Base-by-base conservation (phyloP, 2,888 invertebrate species). In the Papilio elwesi region DNA sequence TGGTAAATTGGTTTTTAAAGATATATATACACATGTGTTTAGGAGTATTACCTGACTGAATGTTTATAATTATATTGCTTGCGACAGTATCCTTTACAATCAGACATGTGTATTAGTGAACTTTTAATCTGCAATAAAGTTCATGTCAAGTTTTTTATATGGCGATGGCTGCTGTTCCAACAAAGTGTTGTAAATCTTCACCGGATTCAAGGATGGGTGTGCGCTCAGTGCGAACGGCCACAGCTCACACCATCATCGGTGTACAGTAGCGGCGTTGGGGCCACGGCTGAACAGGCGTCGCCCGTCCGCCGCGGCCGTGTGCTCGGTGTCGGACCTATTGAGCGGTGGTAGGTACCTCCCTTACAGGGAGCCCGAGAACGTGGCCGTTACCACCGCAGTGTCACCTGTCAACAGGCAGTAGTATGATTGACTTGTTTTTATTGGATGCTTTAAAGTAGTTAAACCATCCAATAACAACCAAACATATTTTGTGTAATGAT, bases 271-370 rank as follows among this genome's bases (percentile, higher is more conserved):
- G 38, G 38, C 26, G 57, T 26, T 11, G 57, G 57, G n/a, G 57
- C 57, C 36, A 12, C 57, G 57, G 57, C 57, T 12, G 59, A 12
- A 38, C 59, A 38, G 38, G 59, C 59, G 38, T 36, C 38, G 11
- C 38, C n/a, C 59, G 38, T 26, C n/a, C 59, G 57, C 53, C 51
- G 51, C 57, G 36, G 38, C 59, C 59, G 36, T 59, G 38, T 16
- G 55, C 55, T 55, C 55, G 55, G 11, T 36, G 55, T 26, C 55
- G 55, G 59, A 59, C 36, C 59, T 38, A 38, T 38, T 59, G 59
- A 59, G 59, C 38, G 59, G 59, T 59, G 59, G 59, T 59, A 59
- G 59, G 59, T 59, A 59, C 59, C 59, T 59, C 59, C 59, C 59
- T 59, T 59, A 36, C 59, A 59, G 59, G 59, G 59, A 59, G 59